phyloP scores from a whole-genome alignment of 1,140 invertebrate species.

The Drosophila saltans region DNA sequence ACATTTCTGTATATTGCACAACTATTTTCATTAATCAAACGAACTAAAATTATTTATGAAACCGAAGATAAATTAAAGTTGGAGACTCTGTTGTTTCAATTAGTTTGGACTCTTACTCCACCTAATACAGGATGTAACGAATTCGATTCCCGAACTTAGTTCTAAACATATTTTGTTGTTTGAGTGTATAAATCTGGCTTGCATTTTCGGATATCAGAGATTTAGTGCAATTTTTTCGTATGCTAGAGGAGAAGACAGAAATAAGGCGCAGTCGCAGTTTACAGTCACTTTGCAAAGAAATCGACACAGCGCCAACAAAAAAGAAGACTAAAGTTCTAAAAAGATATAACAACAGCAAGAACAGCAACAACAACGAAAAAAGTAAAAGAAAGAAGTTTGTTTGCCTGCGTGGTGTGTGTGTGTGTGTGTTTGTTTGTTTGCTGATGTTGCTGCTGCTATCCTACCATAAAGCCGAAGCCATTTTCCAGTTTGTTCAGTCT shows the following conservation, averaged over 20 bases:
- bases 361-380: constrained; percentile 33
- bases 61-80: too few relatives aligned
- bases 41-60: too few relatives aligned
- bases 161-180: constrained; percentile 5
- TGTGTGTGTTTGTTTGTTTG: constrained; percentile 65
- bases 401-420: constrained; percentile 20
- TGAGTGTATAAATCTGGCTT: constrained; percentile 50
- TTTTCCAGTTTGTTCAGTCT: constrained; percentile 48
- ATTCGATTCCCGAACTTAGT: not conserved
- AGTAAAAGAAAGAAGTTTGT: constrained; percentile 47
- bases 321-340: constrained; percentile 24
- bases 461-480: constrained; percentile 74
- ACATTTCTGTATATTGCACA: too few relatives aligned
- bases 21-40: too few relatives aligned
- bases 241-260: constrained; percentile 65
- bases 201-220: constrained; percentile 80
- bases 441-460: constrained; percentile 31
- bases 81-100: too few relatives aligned
- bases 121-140: not conserved
- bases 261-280: constrained; percentile 77
- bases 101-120: too few relatives aligned
- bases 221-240: constrained; percentile 57
- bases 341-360: constrained; percentile 49
- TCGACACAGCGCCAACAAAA: not conserved
- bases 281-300: constrained; percentile 26